phyloP scores from a whole-genome alignment of 2,888 invertebrate species.

The Trissonchulus latispiculum region DNA sequence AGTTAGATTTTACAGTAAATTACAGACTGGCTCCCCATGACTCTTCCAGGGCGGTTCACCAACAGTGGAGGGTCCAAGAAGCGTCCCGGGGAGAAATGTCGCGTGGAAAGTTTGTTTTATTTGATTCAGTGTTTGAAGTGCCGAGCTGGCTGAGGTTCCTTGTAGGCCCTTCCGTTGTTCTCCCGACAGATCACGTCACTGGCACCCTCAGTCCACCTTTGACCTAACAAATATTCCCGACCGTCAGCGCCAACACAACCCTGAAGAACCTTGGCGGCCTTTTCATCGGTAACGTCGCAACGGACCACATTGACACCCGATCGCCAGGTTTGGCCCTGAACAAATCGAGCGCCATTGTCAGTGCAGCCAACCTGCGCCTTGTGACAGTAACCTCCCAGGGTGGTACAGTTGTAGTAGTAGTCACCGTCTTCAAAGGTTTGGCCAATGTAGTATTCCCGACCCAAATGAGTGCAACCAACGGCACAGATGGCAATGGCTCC shows the following conservation, averaged over 20 bases:
- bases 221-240: not conserved
- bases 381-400: conserved; percentile 13
- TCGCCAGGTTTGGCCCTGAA: not conserved
- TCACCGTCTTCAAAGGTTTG: conserved; percentile 23
- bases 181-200: not conserved
- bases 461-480: conserved; percentile 37
- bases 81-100: no score
- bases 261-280: not conserved
- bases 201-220: not conserved
- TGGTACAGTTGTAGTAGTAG: conserved; percentile 5
- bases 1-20: no score
- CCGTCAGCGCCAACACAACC: not conserved
- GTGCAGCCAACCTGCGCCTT: conserved; percentile 1
- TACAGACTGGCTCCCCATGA: no score
- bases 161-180: not conserved
- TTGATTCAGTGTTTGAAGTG: no score
- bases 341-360: not conserved
- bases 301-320: not conserved
- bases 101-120: no score
- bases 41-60: no score
- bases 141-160: not conserved
- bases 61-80: no score
- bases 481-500: conserved; percentile 36
- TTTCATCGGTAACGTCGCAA: not conserved
- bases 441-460: conserved; percentile 32